These are phyloP conservation scores for Sebastes oblongus DNA, from an alignment of 2,797 vertebrate genomes.

Conservation along the genomic window DNA sequence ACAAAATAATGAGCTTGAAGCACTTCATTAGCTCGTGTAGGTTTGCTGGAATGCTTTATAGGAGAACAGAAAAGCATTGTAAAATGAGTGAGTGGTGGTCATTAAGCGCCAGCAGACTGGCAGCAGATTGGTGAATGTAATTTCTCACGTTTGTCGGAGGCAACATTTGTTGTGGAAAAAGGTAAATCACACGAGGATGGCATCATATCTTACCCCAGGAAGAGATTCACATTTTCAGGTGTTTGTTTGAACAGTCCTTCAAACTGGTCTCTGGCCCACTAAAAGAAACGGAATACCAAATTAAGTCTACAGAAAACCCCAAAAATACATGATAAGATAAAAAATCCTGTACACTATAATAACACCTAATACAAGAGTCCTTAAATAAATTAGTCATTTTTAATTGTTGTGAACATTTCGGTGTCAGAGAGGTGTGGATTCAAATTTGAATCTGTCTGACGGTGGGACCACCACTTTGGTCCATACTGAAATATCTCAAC, in stretches of 20 bases:
- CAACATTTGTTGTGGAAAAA: background rate
- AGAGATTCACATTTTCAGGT: constrained; percentile 83
- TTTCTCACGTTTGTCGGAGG: background rate
- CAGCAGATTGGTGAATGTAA: background rate
- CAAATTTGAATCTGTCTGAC: too few species aligned
- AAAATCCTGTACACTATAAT: background rate
- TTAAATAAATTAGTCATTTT: background rate
- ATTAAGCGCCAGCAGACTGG: constrained; percentile 13
- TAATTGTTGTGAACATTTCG: background rate
- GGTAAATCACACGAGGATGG: background rate
- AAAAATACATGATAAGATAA: background rate
- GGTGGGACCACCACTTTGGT: background rate
- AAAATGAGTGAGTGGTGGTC: constrained; percentile 16
- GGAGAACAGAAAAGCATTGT: constrained; percentile 16
- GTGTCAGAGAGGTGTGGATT: too few species aligned
- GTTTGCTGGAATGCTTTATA: constrained; percentile 41
- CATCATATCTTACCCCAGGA: constrained; percentile 79
- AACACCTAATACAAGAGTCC: background rate
- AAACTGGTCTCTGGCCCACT: constrained; percentile 94
- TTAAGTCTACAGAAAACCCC: background rate
- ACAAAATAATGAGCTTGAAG: constrained; percentile 48
- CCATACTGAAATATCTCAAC: background rate
- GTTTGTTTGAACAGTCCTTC: constrained; percentile 87
- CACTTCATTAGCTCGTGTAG: constrained; percentile 52
- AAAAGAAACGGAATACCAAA: constrained; percentile 29